phyloP scores from a whole-genome alignment of 1,140 invertebrate species.

The Metopolophium dirhodum region DNA sequence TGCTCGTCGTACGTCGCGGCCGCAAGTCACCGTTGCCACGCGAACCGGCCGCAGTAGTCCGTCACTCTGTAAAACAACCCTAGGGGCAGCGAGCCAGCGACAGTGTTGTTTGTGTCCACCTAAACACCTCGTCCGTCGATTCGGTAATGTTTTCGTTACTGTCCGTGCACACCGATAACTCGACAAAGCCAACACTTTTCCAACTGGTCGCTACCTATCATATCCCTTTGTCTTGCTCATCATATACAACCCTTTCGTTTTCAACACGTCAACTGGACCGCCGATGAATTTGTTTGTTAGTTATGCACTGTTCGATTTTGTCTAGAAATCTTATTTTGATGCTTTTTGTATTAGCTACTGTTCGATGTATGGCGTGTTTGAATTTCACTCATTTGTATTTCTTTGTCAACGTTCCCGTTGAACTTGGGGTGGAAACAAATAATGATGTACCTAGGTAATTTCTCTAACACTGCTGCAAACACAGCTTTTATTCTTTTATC shows the following conservation, averaged over 20 bases:
- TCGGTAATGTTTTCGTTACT: slow-evolving; percentile 11
- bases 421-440: too few relatives aligned
- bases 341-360: too few relatives aligned
- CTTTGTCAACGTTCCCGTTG: too few relatives aligned
- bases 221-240: not conserved
- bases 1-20: not conserved
- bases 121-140: not conserved
- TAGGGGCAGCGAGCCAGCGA: not conserved
- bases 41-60: not conserved
- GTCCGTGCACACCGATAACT: not conserved
- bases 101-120: not conserved
- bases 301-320: too few relatives aligned
- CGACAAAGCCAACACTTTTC: not conserved
- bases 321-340: too few relatives aligned
- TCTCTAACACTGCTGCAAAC: not conserved
- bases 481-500: not conserved
- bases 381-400: not conserved
- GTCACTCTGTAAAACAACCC: not conserved
- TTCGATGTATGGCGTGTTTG: not conserved
- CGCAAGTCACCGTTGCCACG: not conserved
- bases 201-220: too few relatives aligned
- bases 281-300: too few relatives aligned
- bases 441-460: not conserved
- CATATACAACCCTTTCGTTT: not conserved
- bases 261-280: too few relatives aligned